phyloP scores from a whole-genome alignment of 2,113 vertebrate genomes.

The Rafetus swinhoei region DNA sequence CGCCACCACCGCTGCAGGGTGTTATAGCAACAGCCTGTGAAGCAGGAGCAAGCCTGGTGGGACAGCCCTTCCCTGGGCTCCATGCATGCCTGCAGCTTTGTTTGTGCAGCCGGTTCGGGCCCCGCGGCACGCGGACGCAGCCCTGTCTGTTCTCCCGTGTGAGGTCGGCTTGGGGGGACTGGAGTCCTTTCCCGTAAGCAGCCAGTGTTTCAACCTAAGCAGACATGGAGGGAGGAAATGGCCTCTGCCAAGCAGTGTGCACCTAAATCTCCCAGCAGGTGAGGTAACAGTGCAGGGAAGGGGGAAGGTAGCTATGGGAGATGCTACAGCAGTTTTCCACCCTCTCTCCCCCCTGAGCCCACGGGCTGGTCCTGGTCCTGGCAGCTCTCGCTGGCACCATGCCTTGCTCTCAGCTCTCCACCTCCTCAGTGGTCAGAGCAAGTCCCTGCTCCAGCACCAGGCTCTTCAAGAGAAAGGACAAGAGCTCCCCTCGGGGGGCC shows the following conservation, averaged over 20 bases:
- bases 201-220: neutral
- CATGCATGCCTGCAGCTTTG: no score
- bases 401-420: neutral
- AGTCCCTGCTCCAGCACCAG: neutral
- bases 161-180: neutral
- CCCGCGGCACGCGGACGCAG: neutral
- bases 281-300: neutral
- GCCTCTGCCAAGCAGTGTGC: neutral
- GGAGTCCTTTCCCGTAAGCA: neutral
- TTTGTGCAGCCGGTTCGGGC: no score
- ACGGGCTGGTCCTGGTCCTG: neutral
- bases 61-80: no score
- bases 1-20: neutral
- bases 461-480: neutral
- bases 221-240: neutral
- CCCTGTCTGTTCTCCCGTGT: neutral
- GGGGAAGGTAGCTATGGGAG: neutral
- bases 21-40: neutral
- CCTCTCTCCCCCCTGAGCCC: rapidly evolving
- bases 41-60: neutral
- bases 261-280: neutral
- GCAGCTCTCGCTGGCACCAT: neutral
- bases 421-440: neutral
- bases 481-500: neutral
- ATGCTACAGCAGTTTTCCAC: neutral